Conservation (phyloP, 2,797 vertebrate genomes). For the Falco biarmicus region DNA sequence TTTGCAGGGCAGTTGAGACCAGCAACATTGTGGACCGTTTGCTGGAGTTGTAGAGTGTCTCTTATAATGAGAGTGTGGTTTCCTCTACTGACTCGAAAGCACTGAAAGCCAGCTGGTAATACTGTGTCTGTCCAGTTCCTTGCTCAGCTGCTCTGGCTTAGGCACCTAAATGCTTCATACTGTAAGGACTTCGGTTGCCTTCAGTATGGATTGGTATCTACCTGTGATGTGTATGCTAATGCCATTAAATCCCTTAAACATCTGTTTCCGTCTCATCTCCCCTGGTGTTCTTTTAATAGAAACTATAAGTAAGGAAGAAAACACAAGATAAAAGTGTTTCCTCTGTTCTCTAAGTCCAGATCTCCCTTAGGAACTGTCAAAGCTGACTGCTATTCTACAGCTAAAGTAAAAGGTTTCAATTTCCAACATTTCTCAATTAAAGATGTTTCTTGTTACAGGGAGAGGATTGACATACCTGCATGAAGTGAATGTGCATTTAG, state of each 20-base stretch:
- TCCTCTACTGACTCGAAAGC: background rate
- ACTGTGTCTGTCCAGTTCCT: background rate
- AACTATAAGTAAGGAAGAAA: background rate
- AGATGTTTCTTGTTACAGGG: background rate
- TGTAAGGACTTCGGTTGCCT: background rate
- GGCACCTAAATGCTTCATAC: too few species aligned
- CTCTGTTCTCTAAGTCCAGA: background rate
- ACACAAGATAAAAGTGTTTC: background rate
- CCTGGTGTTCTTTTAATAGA: background rate
- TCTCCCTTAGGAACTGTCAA: background rate
- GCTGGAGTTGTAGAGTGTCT: background rate
- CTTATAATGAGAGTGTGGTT: background rate
- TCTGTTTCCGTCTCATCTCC: background rate
- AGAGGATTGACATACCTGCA: background rate
- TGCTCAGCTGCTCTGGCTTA: background rate
- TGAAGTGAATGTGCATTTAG: background rate
- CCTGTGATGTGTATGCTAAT: background rate
- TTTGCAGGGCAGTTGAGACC: background rate
- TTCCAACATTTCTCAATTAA: background rate
- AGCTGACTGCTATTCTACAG: background rate
- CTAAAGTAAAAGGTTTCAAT: background rate
- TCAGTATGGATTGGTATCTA: background rate
- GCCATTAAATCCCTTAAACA: background rate
- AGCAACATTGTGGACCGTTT: rapidly evolving
- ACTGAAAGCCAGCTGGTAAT: background rate